Evolutionary conservation across 2,888 invertebrate genomes (phyloP), one percentile per base, ranked within the genome.

Genomic region (Imbricaverruca yamaguchii): DNA sequence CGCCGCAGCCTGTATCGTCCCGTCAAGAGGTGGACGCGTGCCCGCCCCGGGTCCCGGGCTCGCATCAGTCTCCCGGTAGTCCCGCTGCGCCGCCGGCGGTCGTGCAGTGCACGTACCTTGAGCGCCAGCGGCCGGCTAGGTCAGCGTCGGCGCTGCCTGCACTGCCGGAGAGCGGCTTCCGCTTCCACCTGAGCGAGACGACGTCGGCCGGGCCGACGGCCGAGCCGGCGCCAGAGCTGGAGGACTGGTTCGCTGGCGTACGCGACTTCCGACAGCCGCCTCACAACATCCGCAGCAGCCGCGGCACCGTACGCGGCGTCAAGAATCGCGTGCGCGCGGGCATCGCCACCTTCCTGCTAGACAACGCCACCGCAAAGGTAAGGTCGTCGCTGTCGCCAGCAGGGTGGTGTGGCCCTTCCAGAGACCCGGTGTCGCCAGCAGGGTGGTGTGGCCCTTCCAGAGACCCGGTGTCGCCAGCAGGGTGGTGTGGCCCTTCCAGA

Each of bases 281-380:
- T 77, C 9, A 63, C 81, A 93, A 95, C 81, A 96, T 97, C 86
- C 91, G 93, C 84, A 96, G 96, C 89, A 92, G 94, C 81, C 94
- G 94, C 87, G 97, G 97, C 80, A 96, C 96, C 18, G 94, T 97
- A 84, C 91, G 97, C 80, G 97, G 97, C 83, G 95, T 97, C 83
- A 95, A 94, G 89, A 97, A 97, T 89, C 91, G 96, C 85, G 97
- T 97, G 82, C 90, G 96, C 84, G 96, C 96, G 84, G 97, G 97
- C 83, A 96, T 97, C 85, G 95, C 95, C 80, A 96, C 96, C n/a
- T 97, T 97, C 88, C 90, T 95, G 83, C 94, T 94, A 87, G 93
- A 92, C 86, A 91, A 90, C 85, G 91, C 92, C 81, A 91, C 91
- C 83, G 87, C 89, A 83, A 95, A 94, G 93, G 95, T 95, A 89